Evolutionary conservation across 2,888 invertebrate genomes (phyloP).

Genomic region (Thecophora atra): DNA sequence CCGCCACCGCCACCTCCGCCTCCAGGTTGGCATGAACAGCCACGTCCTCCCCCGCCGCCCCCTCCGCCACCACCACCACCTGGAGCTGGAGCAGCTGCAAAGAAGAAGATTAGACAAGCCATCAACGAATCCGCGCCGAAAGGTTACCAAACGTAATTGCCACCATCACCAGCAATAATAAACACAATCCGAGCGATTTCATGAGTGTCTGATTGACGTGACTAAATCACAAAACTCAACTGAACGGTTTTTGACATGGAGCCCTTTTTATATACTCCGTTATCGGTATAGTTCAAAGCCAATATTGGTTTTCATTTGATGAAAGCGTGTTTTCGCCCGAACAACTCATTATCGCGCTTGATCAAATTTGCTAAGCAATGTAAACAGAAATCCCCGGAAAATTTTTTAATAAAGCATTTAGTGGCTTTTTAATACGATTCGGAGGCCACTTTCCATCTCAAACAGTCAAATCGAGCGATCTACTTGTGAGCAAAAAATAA

Average conservation of each 20-base stretch:
- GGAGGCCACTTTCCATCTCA: no score
- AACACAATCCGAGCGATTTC: neutral
- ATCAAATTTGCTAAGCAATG: no score
- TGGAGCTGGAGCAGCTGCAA: conserved; percentile 30
- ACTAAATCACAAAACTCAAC: neutral
- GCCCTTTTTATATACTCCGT: conserved; percentile 8
- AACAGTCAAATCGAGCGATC: no score
- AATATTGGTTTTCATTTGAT: no score
- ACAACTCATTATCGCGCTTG: no score
- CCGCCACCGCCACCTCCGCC: conserved; percentile 38
- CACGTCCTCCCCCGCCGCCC: conserved; percentile 33
- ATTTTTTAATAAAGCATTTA: no score
- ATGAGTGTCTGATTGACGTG: neutral
- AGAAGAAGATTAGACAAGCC: neutral
- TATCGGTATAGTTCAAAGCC: neutral
- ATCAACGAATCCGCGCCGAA: neutral
- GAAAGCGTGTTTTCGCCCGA: no score
- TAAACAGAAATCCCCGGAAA: no score
- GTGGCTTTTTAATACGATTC: no score
- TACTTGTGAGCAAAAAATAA: no score
- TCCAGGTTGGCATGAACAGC: conserved; percentile 27
- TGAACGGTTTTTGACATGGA: neutral
- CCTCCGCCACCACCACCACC: conserved; percentile 38
- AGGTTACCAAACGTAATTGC: conserved; percentile 6
- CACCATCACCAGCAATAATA: neutral